phyloP scores from a whole-genome alignment of 1,140 invertebrate species.

The Vanessa atalanta region DNA sequence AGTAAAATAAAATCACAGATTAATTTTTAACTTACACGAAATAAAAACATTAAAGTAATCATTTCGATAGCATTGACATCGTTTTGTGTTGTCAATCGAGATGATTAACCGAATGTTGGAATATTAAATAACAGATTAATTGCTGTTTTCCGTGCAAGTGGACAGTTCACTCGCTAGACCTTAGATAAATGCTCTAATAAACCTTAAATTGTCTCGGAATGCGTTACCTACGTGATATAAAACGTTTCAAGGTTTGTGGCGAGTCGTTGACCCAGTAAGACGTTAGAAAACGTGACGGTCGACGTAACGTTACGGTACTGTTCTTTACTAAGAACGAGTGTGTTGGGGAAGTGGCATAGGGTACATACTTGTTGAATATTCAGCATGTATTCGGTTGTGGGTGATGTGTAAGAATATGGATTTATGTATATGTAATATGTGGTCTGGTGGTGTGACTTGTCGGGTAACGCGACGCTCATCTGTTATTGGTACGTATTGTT shows the following conservation, averaged over 20 bases:
- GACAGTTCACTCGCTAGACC: neutral
- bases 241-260: conserved; percentile 52
- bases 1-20: neutral
- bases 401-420: too few relatives aligned
- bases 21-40: neutral
- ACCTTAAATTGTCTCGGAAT: conserved; percentile 27
- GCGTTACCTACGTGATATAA: conserved; percentile 33
- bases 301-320: conserved; percentile 35
- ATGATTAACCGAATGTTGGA: neutral
- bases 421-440: too few relatives aligned
- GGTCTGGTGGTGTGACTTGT: too few relatives aligned
- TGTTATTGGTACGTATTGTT: too few relatives aligned
- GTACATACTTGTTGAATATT: neutral
- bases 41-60: neutral
- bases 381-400: too few relatives aligned
- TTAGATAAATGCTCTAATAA: conserved; percentile 20
- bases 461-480: too few relatives aligned
- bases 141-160: neutral
- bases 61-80: neutral
- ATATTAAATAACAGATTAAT: neutral
- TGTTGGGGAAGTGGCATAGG: neutral
- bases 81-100: neutral
- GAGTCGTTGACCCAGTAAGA: conserved; percentile 62
- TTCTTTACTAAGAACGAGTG: neutral
- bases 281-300: conserved; percentile 63